Conservation (phyloP, 1,140 invertebrate species). For the Drosophila watanabei region DNA sequence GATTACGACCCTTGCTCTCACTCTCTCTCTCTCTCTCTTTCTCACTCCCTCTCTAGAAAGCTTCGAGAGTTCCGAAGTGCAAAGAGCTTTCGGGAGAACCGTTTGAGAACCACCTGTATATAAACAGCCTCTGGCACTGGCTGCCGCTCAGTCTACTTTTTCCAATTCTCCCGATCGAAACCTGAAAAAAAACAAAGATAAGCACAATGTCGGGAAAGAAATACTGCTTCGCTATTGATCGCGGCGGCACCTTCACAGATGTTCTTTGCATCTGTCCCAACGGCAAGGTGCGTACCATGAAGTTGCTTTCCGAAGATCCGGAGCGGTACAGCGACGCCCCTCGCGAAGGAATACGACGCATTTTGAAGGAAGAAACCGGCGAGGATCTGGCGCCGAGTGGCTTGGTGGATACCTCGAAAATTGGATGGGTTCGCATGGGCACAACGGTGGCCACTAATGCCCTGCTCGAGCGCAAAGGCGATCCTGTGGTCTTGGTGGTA, state of each 20-base stretch:
- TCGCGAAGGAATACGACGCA: constrained; percentile 97
- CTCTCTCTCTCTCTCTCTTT: not conserved
- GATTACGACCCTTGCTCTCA: not conserved
- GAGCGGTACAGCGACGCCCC: constrained; percentile 98
- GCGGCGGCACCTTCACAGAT: constrained; percentile 99
- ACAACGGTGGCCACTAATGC: constrained; percentile 99
- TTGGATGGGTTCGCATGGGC: constrained; percentile 98
- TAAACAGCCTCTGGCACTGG: constrained; percentile 19
- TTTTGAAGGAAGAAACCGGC: constrained; percentile 94
- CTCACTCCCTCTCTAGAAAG: not conserved
- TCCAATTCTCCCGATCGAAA: not conserved
- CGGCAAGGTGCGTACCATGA: constrained; percentile 94
- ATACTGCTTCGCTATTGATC: constrained; percentile 98
- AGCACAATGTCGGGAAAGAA: constrained; percentile 76
- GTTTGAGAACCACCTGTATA: constrained; percentile 28
- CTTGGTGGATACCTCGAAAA: constrained; percentile 89
- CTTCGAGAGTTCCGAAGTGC: not conserved
- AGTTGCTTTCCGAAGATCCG: constrained; percentile 98
- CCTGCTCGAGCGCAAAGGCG: constrained; percentile 97
- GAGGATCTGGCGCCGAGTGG: constrained; percentile 87
- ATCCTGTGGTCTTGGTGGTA: constrained; percentile 96
- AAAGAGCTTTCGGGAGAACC: constrained; percentile 1
- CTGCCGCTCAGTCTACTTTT: constrained; percentile 17
- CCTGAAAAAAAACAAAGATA: not conserved
- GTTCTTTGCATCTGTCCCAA: constrained; percentile 95